These are phyloP conservation scores for Archivesica marissinica DNA, from an alignment of 1,140 invertebrate species.

Conservation along the genomic window DNA sequence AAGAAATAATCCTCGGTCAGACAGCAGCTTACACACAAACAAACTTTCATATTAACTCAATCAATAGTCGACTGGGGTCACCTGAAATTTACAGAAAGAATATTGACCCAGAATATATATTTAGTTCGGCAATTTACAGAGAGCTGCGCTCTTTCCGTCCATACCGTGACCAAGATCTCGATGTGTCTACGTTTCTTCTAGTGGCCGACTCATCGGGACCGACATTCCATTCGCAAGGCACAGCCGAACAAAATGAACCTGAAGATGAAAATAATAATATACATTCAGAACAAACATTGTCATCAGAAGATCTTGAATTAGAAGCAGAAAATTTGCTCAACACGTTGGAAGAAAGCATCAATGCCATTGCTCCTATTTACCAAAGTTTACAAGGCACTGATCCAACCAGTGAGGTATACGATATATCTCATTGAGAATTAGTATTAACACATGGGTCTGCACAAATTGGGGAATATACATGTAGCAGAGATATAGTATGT, in stretches of 20 bases:
- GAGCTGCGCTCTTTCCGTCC: constrained; percentile 88
- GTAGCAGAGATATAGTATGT: background rate
- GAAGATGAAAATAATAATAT: constrained; percentile 51
- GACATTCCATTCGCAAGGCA: constrained; percentile 14
- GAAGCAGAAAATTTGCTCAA: constrained; percentile 41
- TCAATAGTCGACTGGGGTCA: constrained; percentile 26
- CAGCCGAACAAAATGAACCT: constrained; percentile 22
- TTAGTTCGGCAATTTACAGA: constrained; percentile 87
- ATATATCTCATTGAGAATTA: too few species aligned
- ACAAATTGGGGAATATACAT: background rate
- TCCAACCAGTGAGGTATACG: constrained; percentile 65
- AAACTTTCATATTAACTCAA: constrained; percentile 75
- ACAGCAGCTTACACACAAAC: constrained; percentile 84
- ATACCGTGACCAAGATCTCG: constrained; percentile 85
- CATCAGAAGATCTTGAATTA: constrained; percentile 39
- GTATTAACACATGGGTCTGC: background rate
- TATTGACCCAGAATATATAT: constrained; percentile 85
- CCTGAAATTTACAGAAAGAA: constrained; percentile 85
- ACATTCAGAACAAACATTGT: background rate
- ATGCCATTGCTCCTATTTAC: constrained; percentile 32
- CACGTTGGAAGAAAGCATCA: constrained; percentile 41
- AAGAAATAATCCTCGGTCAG: constrained; percentile 81
- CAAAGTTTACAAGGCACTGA: constrained; percentile 47
- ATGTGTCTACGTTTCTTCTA: constrained; percentile 75
- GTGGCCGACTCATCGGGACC: constrained; percentile 2